phyloP scores from a whole-genome alignment of 35 echinoderm and acorn worm genomes.

The Apostichopus parvimensis region DNA sequence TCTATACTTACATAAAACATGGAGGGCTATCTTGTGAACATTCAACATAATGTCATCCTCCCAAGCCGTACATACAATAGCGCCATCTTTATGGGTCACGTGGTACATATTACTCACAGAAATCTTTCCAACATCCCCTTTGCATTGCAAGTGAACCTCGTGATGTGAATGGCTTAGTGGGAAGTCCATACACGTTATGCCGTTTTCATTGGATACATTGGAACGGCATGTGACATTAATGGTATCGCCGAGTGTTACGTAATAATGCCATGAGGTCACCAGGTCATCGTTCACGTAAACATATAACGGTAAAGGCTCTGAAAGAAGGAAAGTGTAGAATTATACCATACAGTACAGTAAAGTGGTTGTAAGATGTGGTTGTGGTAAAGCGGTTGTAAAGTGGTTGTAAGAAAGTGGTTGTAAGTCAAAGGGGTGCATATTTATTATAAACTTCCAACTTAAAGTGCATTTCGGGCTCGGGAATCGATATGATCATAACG shows the following conservation, averaged over 20 bases:
- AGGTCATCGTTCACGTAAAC: neutral
- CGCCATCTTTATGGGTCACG: constrained; percentile 34
- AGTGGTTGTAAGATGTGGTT: too few species aligned
- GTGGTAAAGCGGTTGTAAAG: too few species aligned
- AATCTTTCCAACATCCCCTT: neutral
- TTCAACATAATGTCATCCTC: neutral
- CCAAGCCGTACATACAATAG: neutral
- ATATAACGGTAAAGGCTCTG: neutral
- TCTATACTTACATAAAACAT: constrained; percentile 2
- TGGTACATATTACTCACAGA: neutral
- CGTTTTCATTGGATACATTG: neutral
- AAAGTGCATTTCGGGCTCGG: too few species aligned
- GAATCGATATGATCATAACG: too few species aligned
- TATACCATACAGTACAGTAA: too few species aligned
- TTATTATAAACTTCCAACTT: too few species aligned
- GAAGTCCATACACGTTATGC: constrained; percentile 14
- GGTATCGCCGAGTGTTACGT: neutral
- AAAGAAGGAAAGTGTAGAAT: neutral
- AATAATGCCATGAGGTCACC: neutral
- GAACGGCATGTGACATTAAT: neutral
- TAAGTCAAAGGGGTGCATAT: too few species aligned
- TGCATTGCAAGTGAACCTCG: neutral
- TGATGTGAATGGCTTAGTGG: neutral
- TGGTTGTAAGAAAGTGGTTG: too few species aligned
- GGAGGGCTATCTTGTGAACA: constrained; percentile 1